Evolutionary conservation across 2,797 vertebrate genomes (phyloP).

Genomic region (Cryptoprocta ferox): DNA sequence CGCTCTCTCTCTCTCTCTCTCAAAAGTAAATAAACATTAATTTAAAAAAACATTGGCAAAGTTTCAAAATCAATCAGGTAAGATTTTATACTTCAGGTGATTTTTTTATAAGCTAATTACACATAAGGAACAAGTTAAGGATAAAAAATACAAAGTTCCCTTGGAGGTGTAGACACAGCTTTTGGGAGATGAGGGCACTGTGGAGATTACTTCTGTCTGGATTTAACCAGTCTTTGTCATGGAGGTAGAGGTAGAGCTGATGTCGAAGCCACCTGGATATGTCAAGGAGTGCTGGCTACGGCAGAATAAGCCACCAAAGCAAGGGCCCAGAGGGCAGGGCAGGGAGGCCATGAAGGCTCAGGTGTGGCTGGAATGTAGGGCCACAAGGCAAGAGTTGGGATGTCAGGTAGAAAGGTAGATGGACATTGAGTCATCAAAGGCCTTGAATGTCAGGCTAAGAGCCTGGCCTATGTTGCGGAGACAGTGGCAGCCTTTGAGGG

Average conservation of each 20-base stretch:
- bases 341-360: fast-evolving
- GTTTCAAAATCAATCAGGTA: slow-evolving; percentile 42
- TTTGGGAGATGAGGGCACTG: not conserved
- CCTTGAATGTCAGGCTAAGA: too few relatives aligned
- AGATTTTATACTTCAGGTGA: not conserved
- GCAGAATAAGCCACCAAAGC: not conserved
- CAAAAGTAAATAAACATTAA: not conserved
- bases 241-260: not conserved
- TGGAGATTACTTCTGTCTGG: not conserved
- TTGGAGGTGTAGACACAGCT: not conserved
- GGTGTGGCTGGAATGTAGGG: not conserved
- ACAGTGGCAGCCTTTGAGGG: not conserved
- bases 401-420: not conserved
- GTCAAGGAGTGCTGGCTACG: not conserved
- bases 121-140: not conserved
- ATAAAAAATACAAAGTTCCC: not conserved
- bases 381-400: not conserved
- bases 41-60: not conserved
- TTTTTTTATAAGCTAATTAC: not conserved
- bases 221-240: not conserved
- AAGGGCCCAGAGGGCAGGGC: not conserved
- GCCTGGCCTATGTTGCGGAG: not conserved
- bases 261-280: not conserved
- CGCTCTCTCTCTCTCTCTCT: too few relatives aligned
- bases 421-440: not conserved